Evolutionary conservation across 2,888 invertebrate genomes (phyloP).

Genomic region (Choreutis nemorana): DNA sequence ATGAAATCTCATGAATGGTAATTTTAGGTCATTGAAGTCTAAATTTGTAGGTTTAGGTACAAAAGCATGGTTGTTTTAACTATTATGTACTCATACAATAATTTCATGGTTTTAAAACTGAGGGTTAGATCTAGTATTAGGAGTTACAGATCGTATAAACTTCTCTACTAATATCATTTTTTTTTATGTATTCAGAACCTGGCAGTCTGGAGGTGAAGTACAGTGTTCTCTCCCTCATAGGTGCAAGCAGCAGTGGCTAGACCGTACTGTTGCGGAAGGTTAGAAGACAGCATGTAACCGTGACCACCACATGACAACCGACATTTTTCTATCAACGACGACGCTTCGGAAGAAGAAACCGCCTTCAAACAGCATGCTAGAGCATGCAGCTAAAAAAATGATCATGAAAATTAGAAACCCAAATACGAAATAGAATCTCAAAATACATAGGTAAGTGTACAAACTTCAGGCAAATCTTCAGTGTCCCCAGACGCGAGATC

Average conservation of each 20-base stretch:
- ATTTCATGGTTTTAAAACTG: too few relatives aligned
- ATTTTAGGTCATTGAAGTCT: too few relatives aligned
- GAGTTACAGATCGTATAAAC: too few relatives aligned
- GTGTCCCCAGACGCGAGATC: conserved; percentile 80
- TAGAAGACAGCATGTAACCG: conserved; percentile 89
- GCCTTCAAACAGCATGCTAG: conserved; percentile 91
- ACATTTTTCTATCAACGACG: conserved; percentile 80
- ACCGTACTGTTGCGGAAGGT: conserved; percentile 84
- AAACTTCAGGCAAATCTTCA: conserved; percentile 82
- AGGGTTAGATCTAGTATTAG: too few relatives aligned
- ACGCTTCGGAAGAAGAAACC: conserved; percentile 77
- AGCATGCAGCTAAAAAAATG: conserved; percentile 77
- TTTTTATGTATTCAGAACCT: too few relatives aligned
- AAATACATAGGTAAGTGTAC: background rate
- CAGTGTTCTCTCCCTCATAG: conserved; percentile 97
- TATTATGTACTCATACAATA: too few relatives aligned
- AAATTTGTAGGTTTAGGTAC: too few relatives aligned
- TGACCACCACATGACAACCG: conserved; percentile 94
- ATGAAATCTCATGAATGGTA: too few relatives aligned
- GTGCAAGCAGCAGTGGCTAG: conserved; percentile 88
- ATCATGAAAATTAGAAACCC: background rate
- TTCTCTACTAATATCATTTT: too few relatives aligned
- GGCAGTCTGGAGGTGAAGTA: conserved; percentile 89
- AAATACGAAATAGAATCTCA: background rate
- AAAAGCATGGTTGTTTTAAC: too few relatives aligned